phyloP scores from a whole-genome alignment of 2,888 invertebrate genomes.

The Tetheella fluctuosa region DNA sequence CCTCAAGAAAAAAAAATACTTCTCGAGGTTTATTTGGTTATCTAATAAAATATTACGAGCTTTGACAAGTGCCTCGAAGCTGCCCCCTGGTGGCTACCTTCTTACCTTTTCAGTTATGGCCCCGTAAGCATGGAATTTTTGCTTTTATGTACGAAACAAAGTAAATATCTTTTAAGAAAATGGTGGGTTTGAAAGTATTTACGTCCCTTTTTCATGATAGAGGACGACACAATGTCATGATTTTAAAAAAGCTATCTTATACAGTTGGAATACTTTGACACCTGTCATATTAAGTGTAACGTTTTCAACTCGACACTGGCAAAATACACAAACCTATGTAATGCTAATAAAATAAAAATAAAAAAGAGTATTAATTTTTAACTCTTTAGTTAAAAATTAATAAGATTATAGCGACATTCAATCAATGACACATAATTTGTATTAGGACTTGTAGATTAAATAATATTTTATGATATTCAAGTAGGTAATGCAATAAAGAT shows the following conservation, averaged over 20 bases:
- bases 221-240: not conserved
- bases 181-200: conserved; percentile 4
- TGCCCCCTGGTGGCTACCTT: conserved; percentile 65
- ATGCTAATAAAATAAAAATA: too few relatives aligned
- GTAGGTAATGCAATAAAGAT: conserved; percentile 25
- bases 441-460: not conserved
- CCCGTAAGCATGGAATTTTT: conserved; percentile 52
- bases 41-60: conserved; percentile 83
- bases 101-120: conserved; percentile 70
- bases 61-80: conserved; percentile 76
- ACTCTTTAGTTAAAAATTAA: too few relatives aligned
- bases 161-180: conserved; percentile 38
- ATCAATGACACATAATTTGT: too few relatives aligned
- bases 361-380: too few relatives aligned
- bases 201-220: conserved; percentile 4
- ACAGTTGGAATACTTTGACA: too few relatives aligned
- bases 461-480: conserved; percentile 3
- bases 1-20: conserved; percentile 55
- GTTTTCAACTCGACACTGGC: too few relatives aligned
- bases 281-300: too few relatives aligned
- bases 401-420: too few relatives aligned
- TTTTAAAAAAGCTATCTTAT: not conserved
- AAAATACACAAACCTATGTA: too few relatives aligned
- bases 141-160: conserved; percentile 49
- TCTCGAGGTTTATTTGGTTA: conserved; percentile 76